Conservation (phyloP, 1,140 invertebrate genomes). For the Bicyclus anynana region DNA sequence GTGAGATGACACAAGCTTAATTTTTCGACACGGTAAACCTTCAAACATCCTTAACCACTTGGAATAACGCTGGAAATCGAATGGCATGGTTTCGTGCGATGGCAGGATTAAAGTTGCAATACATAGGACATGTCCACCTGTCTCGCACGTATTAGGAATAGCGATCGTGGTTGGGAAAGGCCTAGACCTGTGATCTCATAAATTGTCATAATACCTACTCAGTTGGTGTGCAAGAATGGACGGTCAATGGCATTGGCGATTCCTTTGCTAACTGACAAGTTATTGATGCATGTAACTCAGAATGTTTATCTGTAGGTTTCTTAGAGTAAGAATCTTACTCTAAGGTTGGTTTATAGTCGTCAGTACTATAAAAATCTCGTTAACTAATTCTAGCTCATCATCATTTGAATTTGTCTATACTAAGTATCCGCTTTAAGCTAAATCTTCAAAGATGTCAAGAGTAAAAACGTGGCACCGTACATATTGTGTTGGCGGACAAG, state of each 20-base stretch:
- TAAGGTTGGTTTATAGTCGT: too few relatives aligned
- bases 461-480: too few relatives aligned
- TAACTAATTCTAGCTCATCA: too few relatives aligned
- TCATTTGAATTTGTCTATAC: too few relatives aligned
- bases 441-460: too few relatives aligned
- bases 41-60: constrained; percentile 7
- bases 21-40: constrained; percentile 4
- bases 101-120: constrained; percentile 12
- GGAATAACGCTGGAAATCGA: constrained; percentile 17
- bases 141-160: constrained; percentile 55
- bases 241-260: constrained; percentile 19
- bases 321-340: too few relatives aligned
- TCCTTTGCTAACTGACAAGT: constrained; percentile 8
- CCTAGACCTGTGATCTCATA: constrained; percentile 40
- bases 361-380: too few relatives aligned
- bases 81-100: background rate
- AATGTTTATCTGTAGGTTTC: too few relatives aligned
- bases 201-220: constrained; percentile 22
- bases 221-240: constrained; percentile 19
- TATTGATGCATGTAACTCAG: constrained; percentile 12
- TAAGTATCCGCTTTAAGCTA: too few relatives aligned
- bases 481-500: too few relatives aligned
- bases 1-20: constrained; percentile 22
- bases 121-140: constrained; percentile 52
- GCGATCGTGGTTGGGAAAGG: constrained; percentile 47